These are phyloP conservation scores for Phaedon cochleariae DNA, from an alignment of 2,888 invertebrate genomes.

Conservation along the genomic window DNA sequence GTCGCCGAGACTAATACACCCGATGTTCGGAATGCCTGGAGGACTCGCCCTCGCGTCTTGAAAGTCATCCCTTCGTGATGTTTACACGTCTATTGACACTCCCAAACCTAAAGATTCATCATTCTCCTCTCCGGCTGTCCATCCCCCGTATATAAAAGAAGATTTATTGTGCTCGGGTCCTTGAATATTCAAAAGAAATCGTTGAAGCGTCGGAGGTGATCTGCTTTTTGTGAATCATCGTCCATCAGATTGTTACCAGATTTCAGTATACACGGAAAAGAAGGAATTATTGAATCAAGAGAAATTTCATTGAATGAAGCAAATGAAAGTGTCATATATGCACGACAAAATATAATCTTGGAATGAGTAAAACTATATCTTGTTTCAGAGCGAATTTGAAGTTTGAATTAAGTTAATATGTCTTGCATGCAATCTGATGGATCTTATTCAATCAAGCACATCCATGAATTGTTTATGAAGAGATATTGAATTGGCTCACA, in stretches of 20 bases:
- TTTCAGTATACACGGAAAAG: not conserved
- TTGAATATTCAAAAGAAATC: conserved; percentile 9
- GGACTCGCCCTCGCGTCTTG: conserved; percentile 51
- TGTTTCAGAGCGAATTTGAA: too few relatives aligned
- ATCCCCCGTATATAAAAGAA: conserved; percentile 30
- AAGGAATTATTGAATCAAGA: too few relatives aligned
- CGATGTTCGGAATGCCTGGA: conserved; percentile 55
- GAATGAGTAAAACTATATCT: too few relatives aligned
- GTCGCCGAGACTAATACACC: conserved; percentile 55
- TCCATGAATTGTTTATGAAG: too few relatives aligned
- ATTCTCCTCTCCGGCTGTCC: conserved; percentile 36
- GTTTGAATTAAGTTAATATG: too few relatives aligned
- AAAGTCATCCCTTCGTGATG: conserved; percentile 53
- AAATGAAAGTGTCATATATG: too few relatives aligned
- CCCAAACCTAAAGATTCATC: conserved; percentile 46
- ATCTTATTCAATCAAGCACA: too few relatives aligned
- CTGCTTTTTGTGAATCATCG: not conserved
- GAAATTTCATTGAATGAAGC: too few relatives aligned
- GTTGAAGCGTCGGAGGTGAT: not conserved
- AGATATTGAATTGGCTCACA: too few relatives aligned
- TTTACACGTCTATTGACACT: conserved; percentile 57
- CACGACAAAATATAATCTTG: too few relatives aligned
- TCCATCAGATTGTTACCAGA: not conserved
- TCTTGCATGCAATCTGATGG: too few relatives aligned
- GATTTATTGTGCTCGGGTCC: conserved; percentile 27